phyloP scores from a whole-genome alignment of 2,113 vertebrate species.

The Paedocypris sp. region DNA sequence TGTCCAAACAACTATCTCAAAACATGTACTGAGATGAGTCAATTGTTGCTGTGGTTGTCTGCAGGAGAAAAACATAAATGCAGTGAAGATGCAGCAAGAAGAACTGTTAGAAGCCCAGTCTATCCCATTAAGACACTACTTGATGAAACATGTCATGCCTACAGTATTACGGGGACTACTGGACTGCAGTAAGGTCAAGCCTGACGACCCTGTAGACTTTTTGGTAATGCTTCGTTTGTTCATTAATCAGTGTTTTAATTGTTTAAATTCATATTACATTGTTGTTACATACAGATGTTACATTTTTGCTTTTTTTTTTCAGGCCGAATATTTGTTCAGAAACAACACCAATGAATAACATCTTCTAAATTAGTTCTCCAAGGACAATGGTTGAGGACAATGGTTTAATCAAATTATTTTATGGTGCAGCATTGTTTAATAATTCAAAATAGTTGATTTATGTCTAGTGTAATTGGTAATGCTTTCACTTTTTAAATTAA shows the following conservation, averaged over 20 bases:
- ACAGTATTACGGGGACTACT: constrained; percentile 70
- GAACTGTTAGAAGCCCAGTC: constrained; percentile 71
- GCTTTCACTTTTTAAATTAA: no score
- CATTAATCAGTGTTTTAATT: not conserved
- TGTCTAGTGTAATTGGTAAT: no score
- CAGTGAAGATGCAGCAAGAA: constrained; percentile 72
- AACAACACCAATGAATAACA: constrained; percentile 28
- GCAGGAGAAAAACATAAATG: constrained; percentile 65
- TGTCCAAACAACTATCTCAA: no score
- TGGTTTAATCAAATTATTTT: no score
- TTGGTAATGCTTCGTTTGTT: constrained; percentile 62
- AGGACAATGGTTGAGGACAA: no score
- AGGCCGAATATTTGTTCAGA: constrained; percentile 53
- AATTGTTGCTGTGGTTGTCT: not conserved
- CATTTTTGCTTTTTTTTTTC: constrained; percentile 5
- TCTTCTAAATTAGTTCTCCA: no score
- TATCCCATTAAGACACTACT: constrained; percentile 75
- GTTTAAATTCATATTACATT: not conserved
- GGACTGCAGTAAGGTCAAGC: constrained; percentile 74
- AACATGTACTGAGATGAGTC: not conserved
- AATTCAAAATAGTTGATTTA: no score
- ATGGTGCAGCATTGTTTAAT: not conserved
- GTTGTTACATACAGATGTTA: no score
- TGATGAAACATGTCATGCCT: constrained; percentile 87
- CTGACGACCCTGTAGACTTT: constrained; percentile 83